Base-by-base conservation (phyloP, 2,113 vertebrate species). In the Edolisoma coerulescens region DNA sequence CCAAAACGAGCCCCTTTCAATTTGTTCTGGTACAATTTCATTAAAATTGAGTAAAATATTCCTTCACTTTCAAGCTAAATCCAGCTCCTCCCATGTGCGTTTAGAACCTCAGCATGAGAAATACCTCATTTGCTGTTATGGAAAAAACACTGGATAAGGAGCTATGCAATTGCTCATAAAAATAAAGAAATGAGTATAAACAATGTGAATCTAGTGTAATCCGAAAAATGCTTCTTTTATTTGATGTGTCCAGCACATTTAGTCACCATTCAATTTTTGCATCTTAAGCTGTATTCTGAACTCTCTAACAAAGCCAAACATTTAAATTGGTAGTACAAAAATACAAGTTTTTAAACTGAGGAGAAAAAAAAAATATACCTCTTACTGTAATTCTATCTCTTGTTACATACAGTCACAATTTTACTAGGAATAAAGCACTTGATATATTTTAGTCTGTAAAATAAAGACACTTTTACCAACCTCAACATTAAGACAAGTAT, bases 241-340 rank as follows among this genome's bases (percentile, higher is more conserved):
- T 97, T 84, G 88, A 96, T 96, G 95, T 95, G 96, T 95, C 95
- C 96, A 97, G 94, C 96, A 97, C 95, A 97, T 97, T 94, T 70
- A 80, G n/a, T 96, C 67, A 91, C 87, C 89, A 76, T 87, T 95
- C 94, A 77, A 33, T 79, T 74, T 83, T 67, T 91, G 80, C 89
- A 84, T 91, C 52, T 91, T 63, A 67, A 84, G 21, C 60, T 76
- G 79, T 93, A 86, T 64, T 92, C 91, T 61, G 74, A 94, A 93
- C 79, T 92, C 23, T 76, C 88, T 90, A 82, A 94, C 95, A 95
- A 91, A 94, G 79, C 78, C 84, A 93, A 91, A 93, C 71, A 76
- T 95, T 94, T 93, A 71, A 53, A 84, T 79, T 50, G 22, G n/a
- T 87, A 91, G 83, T 96, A 96, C 83, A 97, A 97, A 97, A 97